Conservation (phyloP, 2,797 vertebrate species). For the Vipera ursinii region DNA sequence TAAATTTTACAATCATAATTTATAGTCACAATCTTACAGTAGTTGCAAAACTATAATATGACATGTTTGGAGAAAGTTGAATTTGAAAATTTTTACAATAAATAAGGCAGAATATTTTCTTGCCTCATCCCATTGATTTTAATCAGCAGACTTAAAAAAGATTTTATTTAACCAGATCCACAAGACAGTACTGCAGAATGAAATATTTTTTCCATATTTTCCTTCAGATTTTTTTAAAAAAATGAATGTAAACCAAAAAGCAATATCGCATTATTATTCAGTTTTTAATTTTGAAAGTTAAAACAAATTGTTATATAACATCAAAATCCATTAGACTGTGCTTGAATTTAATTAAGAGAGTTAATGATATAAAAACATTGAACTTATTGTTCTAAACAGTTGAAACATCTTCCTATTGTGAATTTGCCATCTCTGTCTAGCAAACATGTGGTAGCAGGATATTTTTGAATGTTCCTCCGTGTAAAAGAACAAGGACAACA, state of each 20-base stretch:
- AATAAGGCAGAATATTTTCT: not conserved
- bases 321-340: not conserved
- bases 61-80: not conserved
- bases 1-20: not conserved
- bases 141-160: not conserved
- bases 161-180: not conserved
- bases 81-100: not conserved
- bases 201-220: not conserved
- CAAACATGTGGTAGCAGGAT: not conserved
- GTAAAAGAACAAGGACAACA: not conserved
- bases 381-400: not conserved
- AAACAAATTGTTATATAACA: not conserved
- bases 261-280: not conserved
- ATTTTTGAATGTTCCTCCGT: not conserved
- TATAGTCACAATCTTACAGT: not conserved
- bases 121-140: not conserved
- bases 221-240: not conserved
- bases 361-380: not conserved
- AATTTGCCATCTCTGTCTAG: not conserved
- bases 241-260: not conserved
- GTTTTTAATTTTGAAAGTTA: not conserved
- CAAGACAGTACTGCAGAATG: not conserved
- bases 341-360: not conserved
- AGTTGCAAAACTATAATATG: not conserved
- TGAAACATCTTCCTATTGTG: not conserved